phyloP scores from a whole-genome alignment of 2,113 vertebrate species.

The Pachyramphus minor region DNA sequence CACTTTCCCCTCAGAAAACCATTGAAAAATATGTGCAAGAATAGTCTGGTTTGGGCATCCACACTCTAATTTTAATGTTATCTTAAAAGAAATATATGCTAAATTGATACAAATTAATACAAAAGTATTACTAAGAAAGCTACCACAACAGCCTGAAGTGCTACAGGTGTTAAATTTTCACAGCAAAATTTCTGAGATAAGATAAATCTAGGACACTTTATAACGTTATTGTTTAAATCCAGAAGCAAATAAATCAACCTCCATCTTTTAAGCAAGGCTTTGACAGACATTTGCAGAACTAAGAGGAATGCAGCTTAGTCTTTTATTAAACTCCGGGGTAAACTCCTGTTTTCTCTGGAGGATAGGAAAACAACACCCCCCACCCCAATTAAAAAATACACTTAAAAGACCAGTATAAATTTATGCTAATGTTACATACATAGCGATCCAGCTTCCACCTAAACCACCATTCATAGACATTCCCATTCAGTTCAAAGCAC shows the following conservation, averaged over 20 bases:
- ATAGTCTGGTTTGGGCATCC: background rate
- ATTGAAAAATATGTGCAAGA: background rate
- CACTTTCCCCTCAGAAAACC: background rate
- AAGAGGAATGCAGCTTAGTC: background rate
- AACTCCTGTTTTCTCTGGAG: background rate
- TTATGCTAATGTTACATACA: conserved; percentile 71
- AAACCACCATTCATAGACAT: conserved; percentile 98
- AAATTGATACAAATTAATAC: background rate
- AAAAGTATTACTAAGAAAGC: background rate
- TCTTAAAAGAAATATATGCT: background rate
- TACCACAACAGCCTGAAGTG: background rate
- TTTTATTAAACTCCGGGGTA: background rate
- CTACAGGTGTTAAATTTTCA: background rate
- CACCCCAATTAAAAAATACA: background rate
- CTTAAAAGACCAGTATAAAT: background rate
- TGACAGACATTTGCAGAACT: background rate
- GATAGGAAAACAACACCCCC: background rate
- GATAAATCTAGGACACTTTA: background rate
- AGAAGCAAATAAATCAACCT: background rate
- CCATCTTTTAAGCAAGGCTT: background rate
- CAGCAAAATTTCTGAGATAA: background rate
- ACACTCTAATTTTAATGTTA: background rate
- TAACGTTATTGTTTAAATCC: background rate
- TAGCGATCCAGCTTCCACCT: conserved; percentile 96
- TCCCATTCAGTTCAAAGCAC: conserved; percentile 91